Evolutionary conservation across 2,888 invertebrate species (phyloP), one percentile per base, ranked within the genome.

Genomic region (Drosophila cyrtoloma): DNA sequence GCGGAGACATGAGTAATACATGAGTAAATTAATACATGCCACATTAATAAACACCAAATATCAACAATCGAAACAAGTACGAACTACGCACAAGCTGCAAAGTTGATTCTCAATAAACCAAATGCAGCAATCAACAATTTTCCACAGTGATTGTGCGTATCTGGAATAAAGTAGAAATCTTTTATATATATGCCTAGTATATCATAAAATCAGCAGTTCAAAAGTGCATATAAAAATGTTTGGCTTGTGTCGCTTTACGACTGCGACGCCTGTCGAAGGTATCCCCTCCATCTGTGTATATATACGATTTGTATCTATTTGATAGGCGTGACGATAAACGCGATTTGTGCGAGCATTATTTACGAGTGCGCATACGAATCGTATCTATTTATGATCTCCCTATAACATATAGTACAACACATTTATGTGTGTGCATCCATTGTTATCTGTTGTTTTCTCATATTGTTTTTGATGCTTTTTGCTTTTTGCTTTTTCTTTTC

Each of bases 121-220:
- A 67, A 67, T 79, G 67, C 58, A 47, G 39, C 52, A 62, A 71
- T 77, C 78, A 44, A 44, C 67, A 79, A 58, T 77, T 64, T 71
- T 76, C 60, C 71, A 62, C 72, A 66, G 47, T 47, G 47, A 47
- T 47, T 58, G 30, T 55, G 35, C 19, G 35, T 81, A 78, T 67
- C 70, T 56, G 50, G 47, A 22, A 47, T 42, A 64, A 61, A 53
- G 32, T 53, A 12, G 33, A 22, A 33, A 26, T 30, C n/a, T 9
- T 39, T 16, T 35, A 57, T 35, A 47, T 47, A 22, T 39, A 28
- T 62, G 30, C 60, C 16, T 66, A 6, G 16, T 28, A 35, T 75
- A 75, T 75, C 68, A 66, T 82, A 79, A 82, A 82, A 82, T 79
- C 83, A 64, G 63, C 63, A 79, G 66, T 67, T 74, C 66, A 57